A percentile compares a stretch with the other conserved stretches of the same genome.
Conservation (phyloP, 2,113 vertebrate species). For the Brachionichthys hirsutus region DNA sequence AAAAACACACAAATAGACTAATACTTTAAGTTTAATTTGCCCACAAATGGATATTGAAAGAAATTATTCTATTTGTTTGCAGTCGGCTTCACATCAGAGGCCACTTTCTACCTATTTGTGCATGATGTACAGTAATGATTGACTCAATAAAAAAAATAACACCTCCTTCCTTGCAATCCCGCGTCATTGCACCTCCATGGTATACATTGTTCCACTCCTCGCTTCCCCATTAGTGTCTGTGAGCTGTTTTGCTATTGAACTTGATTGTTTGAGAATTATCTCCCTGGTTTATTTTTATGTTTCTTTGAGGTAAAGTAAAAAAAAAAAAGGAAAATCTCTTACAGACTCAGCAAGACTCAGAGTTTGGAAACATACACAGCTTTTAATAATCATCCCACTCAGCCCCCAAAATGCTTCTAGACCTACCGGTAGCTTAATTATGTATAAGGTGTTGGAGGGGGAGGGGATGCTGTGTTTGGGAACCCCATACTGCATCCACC, state of each 20-base stretch:
- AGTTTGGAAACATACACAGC: constrained; percentile 25
- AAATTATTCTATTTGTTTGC: constrained; percentile 56
- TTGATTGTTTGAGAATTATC: constrained; percentile 7
- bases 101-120: constrained; percentile 47
- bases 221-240: constrained; percentile 29
- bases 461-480: constrained; percentile 44
- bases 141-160: constrained; percentile 53
- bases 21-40: constrained; percentile 20
- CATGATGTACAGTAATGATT: constrained; percentile 60
- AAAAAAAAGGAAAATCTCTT: not conserved
- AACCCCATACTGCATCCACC: constrained; percentile 34
- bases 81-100: constrained; percentile 33
- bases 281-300: constrained; percentile 6
- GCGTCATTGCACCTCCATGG: constrained; percentile 30
- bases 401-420: constrained; percentile 26
- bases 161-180: constrained; percentile 28
- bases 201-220: constrained; percentile 25
- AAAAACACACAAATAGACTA: constrained; percentile 11
- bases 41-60: constrained; percentile 45
- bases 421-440: constrained; percentile 64
- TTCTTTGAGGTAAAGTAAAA: constrained; percentile 3
- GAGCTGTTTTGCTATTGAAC: constrained; percentile 18
- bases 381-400: constrained; percentile 32
- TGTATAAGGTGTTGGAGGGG: constrained; percentile 35
- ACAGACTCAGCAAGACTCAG: constrained; percentile 25